Evolutionary conservation across 2,113 vertebrate species (phyloP), one percentile per base, ranked within the genome.

Genomic region (Paratilapia polleni): DNA sequence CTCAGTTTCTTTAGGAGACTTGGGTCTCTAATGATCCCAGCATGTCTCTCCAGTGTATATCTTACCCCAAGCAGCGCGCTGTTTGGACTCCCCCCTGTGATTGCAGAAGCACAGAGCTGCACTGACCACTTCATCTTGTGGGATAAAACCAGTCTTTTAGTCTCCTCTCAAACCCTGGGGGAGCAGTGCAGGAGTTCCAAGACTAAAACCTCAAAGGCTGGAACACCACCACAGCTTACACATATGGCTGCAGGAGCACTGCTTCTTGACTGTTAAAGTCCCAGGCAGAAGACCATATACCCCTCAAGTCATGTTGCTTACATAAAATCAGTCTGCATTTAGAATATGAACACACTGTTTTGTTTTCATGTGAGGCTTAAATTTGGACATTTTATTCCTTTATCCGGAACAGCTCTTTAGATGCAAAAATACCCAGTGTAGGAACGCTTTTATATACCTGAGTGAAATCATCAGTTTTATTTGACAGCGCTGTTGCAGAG

Each of bases 121-220:
- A 52, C 89, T 93, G 93, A 94, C 92, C 94, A 82, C 94, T 95
- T 94, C 90, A 94, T 94, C 92, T 92, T 90, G 78, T 84, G 70
- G 89, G 91, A 93, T 91, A 92, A 91, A 94, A 88, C 83, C 81
- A 36, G 41, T 75, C 89, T 94, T 85, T 94, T 88, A 89, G 89
- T 31, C 80, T 86, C 78, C 81, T 83, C 78, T 63, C 73, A 57
- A 28, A 79, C 83, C 80, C 84, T 26, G 24, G 62, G 85, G 87
- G 58, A 75, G 68, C 52, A 5, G 61, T 5, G 82, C 82, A 77
- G 82, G 56, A 83, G 81, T 87, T 73, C 78, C 68, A 64, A 83
- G 66, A 82, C 76, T 80, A 49, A 85, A 86, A 87, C 62, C 87
- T 85, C 75, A 89, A 89, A 89, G 80, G 81, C 28, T 77, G 66